phyloP scores from a whole-genome alignment of 2,797 vertebrate genomes.

The Tokudaia muenninki region DNA sequence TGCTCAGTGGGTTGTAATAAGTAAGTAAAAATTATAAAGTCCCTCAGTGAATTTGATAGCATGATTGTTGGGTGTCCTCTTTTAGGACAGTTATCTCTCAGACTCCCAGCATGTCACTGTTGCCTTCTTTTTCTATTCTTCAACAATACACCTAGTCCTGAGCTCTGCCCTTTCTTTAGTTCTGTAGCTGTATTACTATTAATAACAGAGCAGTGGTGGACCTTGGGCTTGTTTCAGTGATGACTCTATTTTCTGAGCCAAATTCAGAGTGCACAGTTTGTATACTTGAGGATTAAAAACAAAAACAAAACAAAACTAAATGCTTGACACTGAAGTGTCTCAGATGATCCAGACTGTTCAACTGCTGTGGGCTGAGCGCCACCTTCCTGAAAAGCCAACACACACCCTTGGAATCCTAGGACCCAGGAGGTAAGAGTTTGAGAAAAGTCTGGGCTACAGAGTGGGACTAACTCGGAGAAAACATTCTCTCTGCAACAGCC shows the following conservation, averaged over 20 bases:
- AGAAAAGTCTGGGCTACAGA: not conserved
- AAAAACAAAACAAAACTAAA: not conserved
- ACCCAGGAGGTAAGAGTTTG: not conserved
- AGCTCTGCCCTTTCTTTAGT: not conserved
- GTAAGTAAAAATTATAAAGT: not conserved
- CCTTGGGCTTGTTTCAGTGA: slow-evolving; percentile 13
- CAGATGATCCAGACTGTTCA: not conserved
- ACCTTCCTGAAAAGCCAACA: slow-evolving; percentile 28
- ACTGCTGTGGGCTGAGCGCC: not conserved
- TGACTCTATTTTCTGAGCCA: slow-evolving; percentile 50
- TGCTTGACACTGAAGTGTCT: slow-evolving; percentile 39
- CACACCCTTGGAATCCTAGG: not conserved
- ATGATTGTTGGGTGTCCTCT: not conserved
- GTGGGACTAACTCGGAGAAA: not conserved
- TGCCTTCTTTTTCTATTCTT: not conserved
- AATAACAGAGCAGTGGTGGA: not conserved
- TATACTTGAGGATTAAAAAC: slow-evolving; percentile 25
- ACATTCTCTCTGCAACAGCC: not conserved
- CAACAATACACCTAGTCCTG: slow-evolving; percentile 29
- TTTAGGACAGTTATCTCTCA: slow-evolving; percentile 7
- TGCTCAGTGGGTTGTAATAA: not conserved
- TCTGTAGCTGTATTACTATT: slow-evolving; percentile 55
- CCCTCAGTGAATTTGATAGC: not conserved
- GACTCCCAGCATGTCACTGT: slow-evolving; percentile 31
- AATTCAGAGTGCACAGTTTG: slow-evolving; percentile 17